These are phyloP conservation scores for Helarctos malayanus DNA, from an alignment of 2,797 vertebrate species.

Conservation along the genomic window DNA sequence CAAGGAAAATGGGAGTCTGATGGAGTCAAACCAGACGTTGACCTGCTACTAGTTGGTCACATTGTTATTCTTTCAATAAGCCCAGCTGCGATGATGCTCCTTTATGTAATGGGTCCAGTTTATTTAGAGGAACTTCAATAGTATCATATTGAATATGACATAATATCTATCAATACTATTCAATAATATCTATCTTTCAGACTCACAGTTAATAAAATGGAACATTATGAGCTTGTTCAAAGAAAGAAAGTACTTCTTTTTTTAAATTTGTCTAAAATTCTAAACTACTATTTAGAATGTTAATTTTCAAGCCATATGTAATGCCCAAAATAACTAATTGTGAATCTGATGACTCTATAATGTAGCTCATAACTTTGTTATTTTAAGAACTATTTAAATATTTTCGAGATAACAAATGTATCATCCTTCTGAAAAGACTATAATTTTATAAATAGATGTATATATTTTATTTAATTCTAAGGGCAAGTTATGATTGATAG, in stretches of 20 bases:
- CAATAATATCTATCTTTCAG: neutral
- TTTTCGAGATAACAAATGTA: constrained; percentile 20
- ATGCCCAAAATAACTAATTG: constrained; percentile 59
- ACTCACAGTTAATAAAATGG: neutral
- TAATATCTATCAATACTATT: neutral
- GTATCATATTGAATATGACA: neutral
- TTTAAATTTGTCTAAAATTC: constrained; percentile 9
- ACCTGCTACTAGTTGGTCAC: neutral
- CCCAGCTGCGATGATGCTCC: neutral
- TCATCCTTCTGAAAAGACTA: neutral
- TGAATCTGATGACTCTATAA: constrained; percentile 30
- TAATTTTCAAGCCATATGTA: constrained; percentile 47
- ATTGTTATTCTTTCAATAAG: neutral
- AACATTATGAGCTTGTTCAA: constrained; percentile 24
- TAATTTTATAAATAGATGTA: constrained; percentile 8
- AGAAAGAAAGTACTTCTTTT: neutral
- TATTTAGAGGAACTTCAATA: neutral
- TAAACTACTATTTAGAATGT: constrained; percentile 6
- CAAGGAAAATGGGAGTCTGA: neutral
- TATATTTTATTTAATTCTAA: constrained; percentile 50
- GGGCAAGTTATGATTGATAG: neutral
- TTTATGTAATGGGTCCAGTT: neutral
- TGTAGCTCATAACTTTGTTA: constrained; percentile 44
- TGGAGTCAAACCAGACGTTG: neutral
- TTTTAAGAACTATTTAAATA: constrained; percentile 42